Conservation (phyloP, 2,113 vertebrate genomes). For the Chaetodon trifascialis region DNA sequence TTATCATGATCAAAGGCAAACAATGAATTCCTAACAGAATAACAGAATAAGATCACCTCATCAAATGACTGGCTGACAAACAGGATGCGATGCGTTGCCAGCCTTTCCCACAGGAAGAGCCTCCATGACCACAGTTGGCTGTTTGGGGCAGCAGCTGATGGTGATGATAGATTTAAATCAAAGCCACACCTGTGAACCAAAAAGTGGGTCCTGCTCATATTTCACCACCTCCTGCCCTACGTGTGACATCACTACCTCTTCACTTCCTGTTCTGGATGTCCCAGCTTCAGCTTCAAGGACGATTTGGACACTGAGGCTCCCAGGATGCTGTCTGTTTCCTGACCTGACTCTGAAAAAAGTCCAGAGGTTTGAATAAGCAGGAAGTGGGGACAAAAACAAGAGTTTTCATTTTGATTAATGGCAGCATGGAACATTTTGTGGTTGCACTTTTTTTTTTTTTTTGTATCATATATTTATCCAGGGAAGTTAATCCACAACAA, state of each 20-base stretch:
- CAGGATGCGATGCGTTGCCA: conserved; percentile 43
- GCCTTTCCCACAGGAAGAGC: conserved; percentile 38
- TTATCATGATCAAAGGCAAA: neutral
- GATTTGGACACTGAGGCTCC: conserved; percentile 40
- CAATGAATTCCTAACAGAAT: neutral
- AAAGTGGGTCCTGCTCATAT: conserved; percentile 14
- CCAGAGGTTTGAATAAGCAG: conserved; percentile 17
- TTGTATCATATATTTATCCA: neutral
- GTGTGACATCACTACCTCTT: conserved; percentile 28
- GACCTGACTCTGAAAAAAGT: conserved; percentile 26
- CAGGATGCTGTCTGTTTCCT: conserved; percentile 65
- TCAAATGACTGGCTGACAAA: conserved; percentile 44
- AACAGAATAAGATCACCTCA: neutral
- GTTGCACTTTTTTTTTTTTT: neutral
- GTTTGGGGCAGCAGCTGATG: neutral
- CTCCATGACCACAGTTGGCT: neutral
- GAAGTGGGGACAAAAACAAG: conserved; percentile 6
- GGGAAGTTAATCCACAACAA: neutral
- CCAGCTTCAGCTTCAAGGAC: conserved; percentile 1
- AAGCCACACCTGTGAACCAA: conserved; percentile 43
- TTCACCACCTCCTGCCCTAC: conserved; percentile 14
- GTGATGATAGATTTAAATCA: conserved; percentile 52
- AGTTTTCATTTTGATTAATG: neutral
- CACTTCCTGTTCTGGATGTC: conserved; percentile 35
- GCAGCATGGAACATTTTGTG: neutral